phyloP scores from a whole-genome alignment of 64 coral and sea anemone species.

The Porites australiensis region DNA sequence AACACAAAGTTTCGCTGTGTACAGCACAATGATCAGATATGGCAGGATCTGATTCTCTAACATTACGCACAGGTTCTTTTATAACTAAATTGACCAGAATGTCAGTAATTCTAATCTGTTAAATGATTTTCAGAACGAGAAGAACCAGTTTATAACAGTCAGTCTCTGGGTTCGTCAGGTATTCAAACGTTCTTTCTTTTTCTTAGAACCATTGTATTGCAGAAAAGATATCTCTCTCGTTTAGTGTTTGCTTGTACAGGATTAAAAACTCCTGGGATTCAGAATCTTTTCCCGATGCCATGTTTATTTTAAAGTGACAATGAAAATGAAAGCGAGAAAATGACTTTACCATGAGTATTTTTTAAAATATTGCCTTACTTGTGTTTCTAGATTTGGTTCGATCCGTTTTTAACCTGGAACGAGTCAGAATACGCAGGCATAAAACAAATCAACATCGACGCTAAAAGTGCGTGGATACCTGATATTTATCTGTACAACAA shows the following conservation, averaged over 20 bases:
- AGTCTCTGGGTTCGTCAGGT: conserved; percentile 75
- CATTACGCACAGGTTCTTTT: too few species aligned
- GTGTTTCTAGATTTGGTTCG: conserved; percentile 66
- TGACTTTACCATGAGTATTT: neutral
- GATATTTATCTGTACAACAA: conserved; percentile 95
- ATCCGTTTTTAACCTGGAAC: conserved; percentile 76
- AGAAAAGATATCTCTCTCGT: too few species aligned
- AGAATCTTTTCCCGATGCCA: too few species aligned
- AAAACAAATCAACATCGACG: conserved; percentile 56
- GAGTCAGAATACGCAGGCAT: conserved; percentile 54
- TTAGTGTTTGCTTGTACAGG: too few species aligned
- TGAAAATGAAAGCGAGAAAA: neutral
- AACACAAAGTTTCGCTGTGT: too few species aligned
- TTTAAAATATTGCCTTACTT: neutral
- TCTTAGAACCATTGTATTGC: neutral
- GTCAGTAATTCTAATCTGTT: neutral
- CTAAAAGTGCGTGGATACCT: conserved; percentile 76
- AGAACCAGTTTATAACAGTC: conserved; percentile 59
- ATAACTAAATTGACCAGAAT: too few species aligned
- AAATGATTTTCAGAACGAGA: conserved; percentile 50
- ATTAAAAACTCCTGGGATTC: too few species aligned
- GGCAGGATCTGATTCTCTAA: too few species aligned
- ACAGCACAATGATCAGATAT: too few species aligned
- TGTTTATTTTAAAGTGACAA: too few species aligned
- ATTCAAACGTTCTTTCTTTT: neutral